Base-by-base conservation (phyloP, 1,140 invertebrate genomes). In the Hermetia illucens region DNA sequence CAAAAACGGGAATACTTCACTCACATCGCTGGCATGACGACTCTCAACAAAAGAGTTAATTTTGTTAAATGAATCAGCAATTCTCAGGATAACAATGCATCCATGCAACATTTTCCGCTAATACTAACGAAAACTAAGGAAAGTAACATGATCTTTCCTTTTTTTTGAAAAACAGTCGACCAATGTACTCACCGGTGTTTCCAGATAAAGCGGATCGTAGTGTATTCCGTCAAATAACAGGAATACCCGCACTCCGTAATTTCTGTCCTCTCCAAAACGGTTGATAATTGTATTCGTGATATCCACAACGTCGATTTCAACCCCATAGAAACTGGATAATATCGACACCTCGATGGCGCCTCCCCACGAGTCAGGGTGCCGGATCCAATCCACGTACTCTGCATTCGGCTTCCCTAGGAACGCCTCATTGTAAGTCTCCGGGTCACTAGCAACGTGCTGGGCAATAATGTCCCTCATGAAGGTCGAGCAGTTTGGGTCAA, bases 161-260 rank as follows among this genome's bases (percentile, higher is more conserved):
- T n/a, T n/a, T n/a, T n/a, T n/a, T n/a, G n/a, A n/a, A n/a, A n/a
- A n/a, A n/a, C n/a, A n/a, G n/a, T n/a, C n/a, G n/a, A n/a, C n/a
- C n/a, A n/a, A n/a, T n/a, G n/a, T n/a, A n/a, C n/a, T n/a, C n/a
- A n/a, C n/a, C n/a, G n/a, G n/a, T 0, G 75, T 72, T 65, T 95
- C 89, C 55, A 92, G 68, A 53, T 89, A 83, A 1, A 97, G 61
- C 2, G 90, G 86, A 64, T 97, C 93, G 59, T 96, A 96, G 65
- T 96, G 92, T 41, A 95, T 88, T 16, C 92, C 92, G 66, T 96
- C 90, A 60, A 95, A 97, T 33, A 96, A 71, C 2, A 97, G 66
- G 54, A 95, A 85, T 9, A 92, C 83, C 53, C 91, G 64, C 33
- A 84, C 66, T 15, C 74, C 64, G 54, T 90, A 95, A 49, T 82